Conservation (phyloP, 2,888 invertebrate species). For the Pegoplata infirma region DNA sequence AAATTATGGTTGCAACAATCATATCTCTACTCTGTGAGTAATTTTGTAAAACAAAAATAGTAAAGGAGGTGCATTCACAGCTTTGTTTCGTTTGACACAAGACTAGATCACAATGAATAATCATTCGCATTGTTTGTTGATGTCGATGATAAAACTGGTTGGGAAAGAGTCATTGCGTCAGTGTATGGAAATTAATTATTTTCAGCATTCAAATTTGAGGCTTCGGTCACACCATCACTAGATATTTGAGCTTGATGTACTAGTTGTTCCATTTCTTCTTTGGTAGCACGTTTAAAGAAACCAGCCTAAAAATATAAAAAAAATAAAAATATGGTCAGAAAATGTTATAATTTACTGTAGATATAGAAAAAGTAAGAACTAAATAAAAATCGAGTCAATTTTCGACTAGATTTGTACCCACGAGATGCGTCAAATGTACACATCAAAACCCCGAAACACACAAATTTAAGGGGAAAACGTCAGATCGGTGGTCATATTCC, state of each 20-base stretch:
- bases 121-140: background rate
- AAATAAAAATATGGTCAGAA: too few species aligned
- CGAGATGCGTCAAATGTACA: too few species aligned
- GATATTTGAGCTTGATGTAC: slow-evolving; percentile 70
- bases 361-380: too few species aligned
- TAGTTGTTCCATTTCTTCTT: slow-evolving; percentile 78
- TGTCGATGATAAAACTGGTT: background rate
- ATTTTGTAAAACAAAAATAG: slow-evolving; percentile 41
- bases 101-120: slow-evolving; percentile 45
- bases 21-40: slow-evolving; percentile 12
- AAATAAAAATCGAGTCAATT: too few species aligned
- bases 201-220: slow-evolving; percentile 71
- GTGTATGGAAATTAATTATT: slow-evolving; percentile 59
- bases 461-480: too few species aligned
- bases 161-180: background rate
- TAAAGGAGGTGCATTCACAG: slow-evolving; percentile 53
- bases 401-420: too few species aligned
- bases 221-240: slow-evolving; percentile 72
- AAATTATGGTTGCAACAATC: too few species aligned
- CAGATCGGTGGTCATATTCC: too few species aligned
- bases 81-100: slow-evolving; percentile 20
- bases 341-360: too few species aligned
- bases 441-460: too few species aligned
- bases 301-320: slow-evolving; percentile 73
- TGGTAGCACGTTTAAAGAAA: slow-evolving; percentile 79